Percentiles rank a stretch among this genome's conserved stretches.
phyloP scores from a whole-genome alignment of 1,140 invertebrate genomes.

The Lepidotrigona ventralis region DNA sequence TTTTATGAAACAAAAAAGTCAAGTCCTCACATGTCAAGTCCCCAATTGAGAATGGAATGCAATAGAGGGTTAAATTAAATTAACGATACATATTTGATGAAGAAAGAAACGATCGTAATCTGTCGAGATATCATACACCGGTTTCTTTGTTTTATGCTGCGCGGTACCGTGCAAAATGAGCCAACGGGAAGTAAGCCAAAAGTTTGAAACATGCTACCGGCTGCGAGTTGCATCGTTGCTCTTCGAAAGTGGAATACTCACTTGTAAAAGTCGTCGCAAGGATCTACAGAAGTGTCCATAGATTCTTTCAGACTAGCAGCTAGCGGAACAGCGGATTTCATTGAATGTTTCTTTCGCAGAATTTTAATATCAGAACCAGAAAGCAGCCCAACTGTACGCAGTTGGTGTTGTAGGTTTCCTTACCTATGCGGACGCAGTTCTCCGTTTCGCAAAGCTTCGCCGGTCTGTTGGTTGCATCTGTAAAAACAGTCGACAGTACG shows the following conservation, averaged over 20 bases:
- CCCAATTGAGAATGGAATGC: too few species aligned
- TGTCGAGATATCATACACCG: too few species aligned
- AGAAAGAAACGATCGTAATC: too few species aligned
- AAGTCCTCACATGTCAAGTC: too few species aligned
- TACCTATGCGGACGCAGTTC: constrained; percentile 75
- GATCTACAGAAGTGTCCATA: constrained; percentile 76
- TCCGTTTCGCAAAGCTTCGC: constrained; percentile 71
- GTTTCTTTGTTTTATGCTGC: too few species aligned
- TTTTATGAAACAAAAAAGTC: too few species aligned
- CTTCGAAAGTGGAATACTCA: constrained; percentile 60
- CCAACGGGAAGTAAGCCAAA: background rate
- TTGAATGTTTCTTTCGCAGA: background rate
- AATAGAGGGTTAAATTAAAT: too few species aligned
- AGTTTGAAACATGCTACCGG: background rate
- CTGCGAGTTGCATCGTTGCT: too few species aligned
- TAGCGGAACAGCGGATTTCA: constrained; percentile 47
- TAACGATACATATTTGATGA: too few species aligned
- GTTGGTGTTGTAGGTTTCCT: constrained; percentile 38
- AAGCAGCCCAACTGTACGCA: too few species aligned
- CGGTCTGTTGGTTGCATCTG: constrained; percentile 56
- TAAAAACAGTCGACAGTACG: background rate
- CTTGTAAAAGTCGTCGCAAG: constrained; percentile 78
- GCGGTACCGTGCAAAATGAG: too few species aligned
- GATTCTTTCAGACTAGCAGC: constrained; percentile 78
- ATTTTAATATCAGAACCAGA: background rate